These are phyloP conservation scores for Empis livida DNA, from an alignment of 2,888 invertebrate species.

Conservation along the genomic window DNA sequence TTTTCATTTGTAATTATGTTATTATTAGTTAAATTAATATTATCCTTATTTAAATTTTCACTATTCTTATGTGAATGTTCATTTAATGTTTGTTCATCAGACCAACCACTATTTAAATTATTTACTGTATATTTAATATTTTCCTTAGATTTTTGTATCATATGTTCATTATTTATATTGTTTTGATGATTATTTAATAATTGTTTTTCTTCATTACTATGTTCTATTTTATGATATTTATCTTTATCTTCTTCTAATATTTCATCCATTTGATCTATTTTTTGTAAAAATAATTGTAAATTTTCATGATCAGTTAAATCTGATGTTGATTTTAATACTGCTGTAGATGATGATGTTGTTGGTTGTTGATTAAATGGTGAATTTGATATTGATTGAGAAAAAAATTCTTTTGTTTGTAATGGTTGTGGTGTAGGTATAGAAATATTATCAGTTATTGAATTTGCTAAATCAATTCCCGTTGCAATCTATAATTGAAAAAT, in stretches of 20 bases:
- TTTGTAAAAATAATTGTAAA: constrained; percentile 31
- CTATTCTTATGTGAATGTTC: too few relatives aligned
- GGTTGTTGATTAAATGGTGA: constrained; percentile 26
- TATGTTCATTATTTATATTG: neutral
- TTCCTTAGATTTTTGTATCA: neutral
- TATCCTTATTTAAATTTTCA: neutral
- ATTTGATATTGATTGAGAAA: constrained; percentile 32
- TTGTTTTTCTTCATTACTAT: neutral
- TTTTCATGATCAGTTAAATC: constrained; percentile 27
- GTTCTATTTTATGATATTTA: neutral
- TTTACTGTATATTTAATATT: too few relatives aligned
- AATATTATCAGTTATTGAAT: constrained; percentile 41
- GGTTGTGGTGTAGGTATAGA: constrained; percentile 30
- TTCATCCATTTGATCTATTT: constrained; percentile 34
- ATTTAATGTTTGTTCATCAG: neutral
- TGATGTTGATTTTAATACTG: constrained; percentile 26
- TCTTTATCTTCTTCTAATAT: constrained; percentile 36
- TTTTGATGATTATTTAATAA: neutral
- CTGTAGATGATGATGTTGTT: constrained; percentile 22
- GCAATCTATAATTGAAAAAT: constrained; percentile 36
- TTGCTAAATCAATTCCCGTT: constrained; percentile 67
- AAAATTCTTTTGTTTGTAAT: constrained; percentile 28
- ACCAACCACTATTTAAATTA: neutral
- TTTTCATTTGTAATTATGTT: neutral
- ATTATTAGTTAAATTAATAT: neutral